Conservation (phyloP, 2,797 vertebrate species). For the Leptatherina wallacei region DNA sequence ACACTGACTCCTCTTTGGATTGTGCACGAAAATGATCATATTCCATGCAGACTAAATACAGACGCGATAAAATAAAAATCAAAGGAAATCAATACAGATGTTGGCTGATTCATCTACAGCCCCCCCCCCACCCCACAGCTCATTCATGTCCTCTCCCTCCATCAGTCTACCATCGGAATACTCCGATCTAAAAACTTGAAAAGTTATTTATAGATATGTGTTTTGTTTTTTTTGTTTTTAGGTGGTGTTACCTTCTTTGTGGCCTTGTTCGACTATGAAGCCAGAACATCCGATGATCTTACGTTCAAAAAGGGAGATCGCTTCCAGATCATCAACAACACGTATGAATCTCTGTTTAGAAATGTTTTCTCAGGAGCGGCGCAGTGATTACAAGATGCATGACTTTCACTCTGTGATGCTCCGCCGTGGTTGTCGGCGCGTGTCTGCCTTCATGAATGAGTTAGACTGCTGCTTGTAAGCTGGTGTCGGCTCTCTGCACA, state of each 20-base stretch:
- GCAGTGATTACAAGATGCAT: neutral
- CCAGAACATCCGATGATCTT: constrained; percentile 94
- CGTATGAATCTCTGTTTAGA: constrained; percentile 79
- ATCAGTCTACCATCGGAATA: neutral
- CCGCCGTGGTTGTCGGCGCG: constrained; percentile 39
- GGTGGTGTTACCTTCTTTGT: constrained; percentile 96
- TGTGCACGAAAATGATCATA: neutral
- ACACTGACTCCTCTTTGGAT: constrained; percentile 1
- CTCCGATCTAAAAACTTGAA: neutral
- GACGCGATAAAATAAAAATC: constrained; percentile 4
- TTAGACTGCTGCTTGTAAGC: constrained; percentile 36
- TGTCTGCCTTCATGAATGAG: constrained; percentile 27
- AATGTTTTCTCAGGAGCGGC: neutral
- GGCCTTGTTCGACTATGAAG: constrained; percentile 98
- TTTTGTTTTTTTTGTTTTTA: constrained; percentile 56
- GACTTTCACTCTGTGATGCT: neutral
- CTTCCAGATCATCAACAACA: constrained; percentile 98
- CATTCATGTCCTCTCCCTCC: neutral
- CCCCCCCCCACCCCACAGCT: too few relatives aligned
- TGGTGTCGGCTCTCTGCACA: neutral
- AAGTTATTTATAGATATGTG: neutral
- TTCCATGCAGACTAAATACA: constrained; percentile 16
- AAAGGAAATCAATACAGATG: constrained; percentile 42
- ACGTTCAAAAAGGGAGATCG: constrained; percentile 96
- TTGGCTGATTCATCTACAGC: constrained; percentile 7